Evolutionary conservation across 2,113 vertebrate genomes (phyloP).

Genomic region (Pteruthius melanotis): DNA sequence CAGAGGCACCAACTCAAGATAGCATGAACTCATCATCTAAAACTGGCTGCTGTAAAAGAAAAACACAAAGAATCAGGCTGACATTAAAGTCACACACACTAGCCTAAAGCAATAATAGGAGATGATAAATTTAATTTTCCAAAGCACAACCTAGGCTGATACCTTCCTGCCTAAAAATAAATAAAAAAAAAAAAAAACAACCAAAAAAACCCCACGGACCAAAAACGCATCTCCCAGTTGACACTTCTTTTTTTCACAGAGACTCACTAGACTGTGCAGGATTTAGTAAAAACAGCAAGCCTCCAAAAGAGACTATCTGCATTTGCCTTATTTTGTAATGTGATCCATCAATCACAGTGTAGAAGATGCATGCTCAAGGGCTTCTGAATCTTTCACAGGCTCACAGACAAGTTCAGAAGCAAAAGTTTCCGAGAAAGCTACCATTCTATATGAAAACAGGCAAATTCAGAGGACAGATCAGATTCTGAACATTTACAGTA

Average conservation of each 20-base stretch:
- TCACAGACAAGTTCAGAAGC: background rate
- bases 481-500: background rate
- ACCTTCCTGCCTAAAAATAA: background rate
- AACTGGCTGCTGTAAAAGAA: background rate
- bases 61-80: background rate
- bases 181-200: background rate
- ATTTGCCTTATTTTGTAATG: background rate
- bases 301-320: background rate
- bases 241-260: background rate
- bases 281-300: background rate
- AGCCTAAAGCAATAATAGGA: background rate
- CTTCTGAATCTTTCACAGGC: background rate
- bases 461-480: background rate
- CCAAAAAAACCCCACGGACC: too few species aligned
- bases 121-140: background rate
- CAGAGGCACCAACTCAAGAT: background rate
- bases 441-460: background rate
- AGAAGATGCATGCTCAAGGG: background rate
- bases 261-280: background rate
- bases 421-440: background rate
- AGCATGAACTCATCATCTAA: background rate
- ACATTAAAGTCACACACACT: background rate
- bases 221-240: fast-evolving
- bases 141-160: background rate
- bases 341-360: background rate